Evolutionary conservation across 2,888 invertebrate species (phyloP), one percentile per base, ranked within the genome.

Genomic region (Cheilosia variabilis): DNA sequence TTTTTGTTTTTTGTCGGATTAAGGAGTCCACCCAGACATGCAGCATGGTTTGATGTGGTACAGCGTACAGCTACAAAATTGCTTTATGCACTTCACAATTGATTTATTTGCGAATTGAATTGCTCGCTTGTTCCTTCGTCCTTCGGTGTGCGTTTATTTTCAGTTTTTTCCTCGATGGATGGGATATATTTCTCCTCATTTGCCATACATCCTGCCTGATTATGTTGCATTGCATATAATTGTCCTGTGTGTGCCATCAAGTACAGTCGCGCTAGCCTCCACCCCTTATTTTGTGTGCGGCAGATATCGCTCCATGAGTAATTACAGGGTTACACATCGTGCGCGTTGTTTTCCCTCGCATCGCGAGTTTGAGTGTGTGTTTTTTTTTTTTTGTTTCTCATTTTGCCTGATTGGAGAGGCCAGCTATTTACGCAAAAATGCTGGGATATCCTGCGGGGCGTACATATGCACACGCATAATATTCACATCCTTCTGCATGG

Each of bases 101-200:
- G 86, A 86, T 86, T 81, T 86, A 81, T 81, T 86, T 81, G 81
- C 86, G 76, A 86, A 86, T 86, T 86, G 86, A 86, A 86, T 81
- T 86, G 86, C 76, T 66, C 71, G 72, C 58, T 50, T 68, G 72
- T 57, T 76, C 66, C 66, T 72, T 76, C 81, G 71, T 62, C 63
- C 69, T 79, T 73, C 19, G 75, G 17, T 41, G n/a, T 65, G 43
- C 55, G 24, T 52, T 15, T 41, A 37, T 52, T 50, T 84, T 62
- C 50, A 27, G 6, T 66, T 78, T 63, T 72, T 34, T 27, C 41
- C 43, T 76, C 71, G 66, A 52, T 10, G 80, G 65, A 66, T 69
- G 66, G 71, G 60, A 57, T 79, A 43, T 63, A 47, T 71, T 71
- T 78, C 63, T 69, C 63, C 73, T 65, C 73, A 69, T 79, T 86